Base-by-base conservation (phyloP, 2,888 invertebrate species). In the Celastrina argiolus region DNA sequence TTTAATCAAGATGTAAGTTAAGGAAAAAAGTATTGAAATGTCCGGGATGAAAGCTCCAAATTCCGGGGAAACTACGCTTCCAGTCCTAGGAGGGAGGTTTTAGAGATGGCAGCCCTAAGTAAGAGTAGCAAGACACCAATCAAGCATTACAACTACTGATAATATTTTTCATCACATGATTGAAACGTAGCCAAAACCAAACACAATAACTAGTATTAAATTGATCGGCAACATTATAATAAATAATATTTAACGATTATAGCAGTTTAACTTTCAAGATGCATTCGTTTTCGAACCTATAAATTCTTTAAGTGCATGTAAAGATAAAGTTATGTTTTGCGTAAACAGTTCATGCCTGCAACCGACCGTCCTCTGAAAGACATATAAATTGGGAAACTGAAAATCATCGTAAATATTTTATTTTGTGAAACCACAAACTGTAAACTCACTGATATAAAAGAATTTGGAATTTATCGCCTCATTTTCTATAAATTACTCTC, bases 121-220 rank as follows among this genome's bases (percentile, higher is more conserved):
- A n/a, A n/a, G n/a, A n/a, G n/a, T n/a, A n/a, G n/a, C n/a, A n/a
- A n/a, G n/a, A n/a, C n/a, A n/a, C n/a, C n/a, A n/a, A n/a, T n/a
- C n/a, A n/a, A n/a, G n/a, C n/a, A n/a, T 26, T 64, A 58, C 8
- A 41, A 45, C 67, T 59, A 75, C 78, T 76, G 78, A 59, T 34
- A 10, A 58, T 58, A 12, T 61, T 61, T 61, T 69, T 79, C 79
- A 80, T 72, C 68, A 68, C 69, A 64, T 73, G 77, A 75, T 81
- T 81, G 81, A 81, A 78, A 6, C 70, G n/a, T 67, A 67, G 81
- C 81, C 81, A 80, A 80, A 64, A 65, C 61, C 67, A 70, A 67
- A 73, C 73, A 72, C 73, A 74, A 75, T 73, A 67, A 68, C 66
- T 65, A 66, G 66, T 71, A 68, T 72, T 72, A 56, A 56, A 65